Conservation (phyloP, 2,113 vertebrate genomes). For the Tautogolabrus adspersus region DNA sequence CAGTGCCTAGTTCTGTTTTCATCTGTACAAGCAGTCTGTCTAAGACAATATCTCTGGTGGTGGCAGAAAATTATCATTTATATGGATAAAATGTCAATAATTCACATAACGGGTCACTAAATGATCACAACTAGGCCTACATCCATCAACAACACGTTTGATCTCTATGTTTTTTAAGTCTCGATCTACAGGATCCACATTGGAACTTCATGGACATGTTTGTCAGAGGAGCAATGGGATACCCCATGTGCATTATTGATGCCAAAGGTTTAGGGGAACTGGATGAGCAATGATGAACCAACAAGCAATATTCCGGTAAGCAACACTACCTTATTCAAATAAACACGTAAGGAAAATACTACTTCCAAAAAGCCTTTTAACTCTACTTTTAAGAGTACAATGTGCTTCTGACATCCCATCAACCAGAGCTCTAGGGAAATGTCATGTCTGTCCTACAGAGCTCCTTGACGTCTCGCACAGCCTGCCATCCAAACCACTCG, state of each 20-base stretch:
- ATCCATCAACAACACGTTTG: neutral
- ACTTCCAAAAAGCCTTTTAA: slow-evolving; percentile 1
- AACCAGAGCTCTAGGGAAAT: slow-evolving; percentile 19
- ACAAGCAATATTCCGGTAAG: neutral
- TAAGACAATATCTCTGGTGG: neutral
- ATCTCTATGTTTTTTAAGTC: neutral
- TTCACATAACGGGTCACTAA: neutral
- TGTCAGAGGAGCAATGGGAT: slow-evolving; percentile 36
- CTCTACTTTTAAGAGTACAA: neutral
- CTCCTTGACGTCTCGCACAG: slow-evolving; percentile 17
- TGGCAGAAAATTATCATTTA: no score
- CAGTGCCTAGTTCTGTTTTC: slow-evolving; percentile 16
- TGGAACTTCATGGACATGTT: slow-evolving; percentile 17
- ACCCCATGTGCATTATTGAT: slow-evolving; percentile 58
- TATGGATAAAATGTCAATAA: neutral
- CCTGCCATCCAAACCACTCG: slow-evolving; percentile 25
- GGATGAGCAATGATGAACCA: slow-evolving; percentile 10
- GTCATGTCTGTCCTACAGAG: slow-evolving; percentile 20
- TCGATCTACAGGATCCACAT: neutral
- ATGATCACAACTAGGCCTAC: neutral
- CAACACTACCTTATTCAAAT: neutral
- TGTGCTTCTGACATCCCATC: slow-evolving; percentile 15
- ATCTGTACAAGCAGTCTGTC: slow-evolving; percentile 23
- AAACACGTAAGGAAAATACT: neutral
- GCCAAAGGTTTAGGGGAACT: slow-evolving; percentile 23